Base-by-base conservation (phyloP, 2,113 vertebrate genomes). In the Pituophis catenifer region DNA sequence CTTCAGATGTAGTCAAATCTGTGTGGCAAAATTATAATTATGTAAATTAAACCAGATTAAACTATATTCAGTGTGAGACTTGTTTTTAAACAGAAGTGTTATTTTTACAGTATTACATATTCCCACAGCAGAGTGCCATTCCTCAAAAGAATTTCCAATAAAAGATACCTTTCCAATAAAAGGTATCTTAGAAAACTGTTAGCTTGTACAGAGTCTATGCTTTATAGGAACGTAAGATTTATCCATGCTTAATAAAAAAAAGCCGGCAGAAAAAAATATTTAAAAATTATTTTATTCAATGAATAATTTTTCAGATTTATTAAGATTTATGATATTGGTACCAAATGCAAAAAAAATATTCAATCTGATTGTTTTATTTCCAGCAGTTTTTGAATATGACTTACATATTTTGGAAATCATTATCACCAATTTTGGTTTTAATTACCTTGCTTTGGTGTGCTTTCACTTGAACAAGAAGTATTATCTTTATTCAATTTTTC, bases 401-500 rank as follows among this genome's bases (percentile, higher is more conserved):
- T 44, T 81, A 81, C 15, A 3, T 2, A 81, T 81, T 81, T 81
- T 81, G 33, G 17, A 81, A 81, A 81, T 81, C 15, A 38, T 38
- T 38, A 81, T 38, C 7, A 81, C 5, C 5, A 38, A 9, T 88
- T 86, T 48, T 23, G 23, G 5, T 33, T 26, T 38, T n/a, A n/a
- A 1, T 19, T 97, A 97, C 98, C 98, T 97, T 96, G 91, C 96
- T 98, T 98, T n/a, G 94, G 91, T 53, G 96, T 55, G 90, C 95
- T 98, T 94, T 98, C 98, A 92, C 95, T 94, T 81, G 95, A 94
- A 52, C 95, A 97, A 89, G 65, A 92, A 91, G 88, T 44, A 75
- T 38, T 94, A n/a, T 98, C 98, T 95, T 97, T 98, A 89, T 54
- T 94, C 21, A 89, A 91, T 97, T 97, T 98, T 95, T 98, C 98